A percentile compares a stretch with the other conserved stretches of the same genome.
Evolutionary conservation across 2,888 invertebrate species (phyloP).

Genomic region (Cephus sareptanus): DNA sequence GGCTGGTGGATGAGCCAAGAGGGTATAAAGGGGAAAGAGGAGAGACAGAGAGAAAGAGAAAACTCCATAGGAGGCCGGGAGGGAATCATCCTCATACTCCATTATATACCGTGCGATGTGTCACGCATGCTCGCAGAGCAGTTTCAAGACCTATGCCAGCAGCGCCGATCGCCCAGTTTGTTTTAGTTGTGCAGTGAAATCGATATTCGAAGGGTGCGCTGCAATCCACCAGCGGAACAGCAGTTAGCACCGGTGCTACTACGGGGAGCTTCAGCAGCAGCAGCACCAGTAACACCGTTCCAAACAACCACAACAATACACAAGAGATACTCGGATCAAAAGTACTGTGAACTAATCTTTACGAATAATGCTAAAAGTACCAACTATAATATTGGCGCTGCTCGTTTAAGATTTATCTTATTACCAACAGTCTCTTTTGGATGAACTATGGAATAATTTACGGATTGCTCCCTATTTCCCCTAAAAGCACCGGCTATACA

Average conservation of each 20-base stretch:
- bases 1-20: not conserved
- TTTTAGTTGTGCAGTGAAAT: not conserved
- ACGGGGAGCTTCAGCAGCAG: not conserved
- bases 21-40: not conserved
- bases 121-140: not conserved
- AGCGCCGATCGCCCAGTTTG: conserved; percentile 1
- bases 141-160: not conserved
- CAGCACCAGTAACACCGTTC: not conserved
- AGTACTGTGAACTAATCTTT: not conserved
- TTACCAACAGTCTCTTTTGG: not conserved
- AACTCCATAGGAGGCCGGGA: not conserved
- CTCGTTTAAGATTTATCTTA: not conserved
- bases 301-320: not conserved
- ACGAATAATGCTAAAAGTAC: not conserved
- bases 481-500: not conserved
- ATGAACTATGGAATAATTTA: not conserved
- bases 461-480: not conserved
- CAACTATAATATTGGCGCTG: not conserved
- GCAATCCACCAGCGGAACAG: not conserved
- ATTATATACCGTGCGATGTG: not conserved
- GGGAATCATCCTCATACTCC: not conserved
- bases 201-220: conserved; percentile 5
- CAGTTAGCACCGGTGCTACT: not conserved
- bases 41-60: not conserved
- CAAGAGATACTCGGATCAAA: not conserved